Evolutionary conservation across 2,113 vertebrate genomes (phyloP).

Genomic region (Falcunculus frontatus): DNA sequence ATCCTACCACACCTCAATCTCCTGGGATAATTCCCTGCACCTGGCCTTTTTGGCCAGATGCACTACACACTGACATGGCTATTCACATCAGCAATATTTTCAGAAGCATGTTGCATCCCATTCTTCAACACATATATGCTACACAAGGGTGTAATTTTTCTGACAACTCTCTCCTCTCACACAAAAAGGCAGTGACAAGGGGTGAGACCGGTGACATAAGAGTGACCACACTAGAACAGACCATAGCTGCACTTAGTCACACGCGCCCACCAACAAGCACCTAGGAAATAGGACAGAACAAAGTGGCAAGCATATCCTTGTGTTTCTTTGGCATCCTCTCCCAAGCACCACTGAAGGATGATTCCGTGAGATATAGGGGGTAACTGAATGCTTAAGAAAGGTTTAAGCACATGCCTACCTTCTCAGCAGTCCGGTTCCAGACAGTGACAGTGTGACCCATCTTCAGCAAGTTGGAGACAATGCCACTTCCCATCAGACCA

Average conservation of each 20-base stretch:
- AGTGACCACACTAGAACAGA: background rate
- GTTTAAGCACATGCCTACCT: slow-evolving; percentile 74
- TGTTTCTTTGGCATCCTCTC: background rate
- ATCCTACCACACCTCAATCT: background rate
- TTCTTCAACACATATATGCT: background rate
- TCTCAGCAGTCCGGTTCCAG: slow-evolving; percentile 98
- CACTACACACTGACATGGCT: background rate
- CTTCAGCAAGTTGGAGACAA: slow-evolving; percentile 96
- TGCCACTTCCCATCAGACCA: slow-evolving; percentile 96
- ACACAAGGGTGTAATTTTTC: background rate
- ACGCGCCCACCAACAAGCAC: background rate
- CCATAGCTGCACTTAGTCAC: background rate
- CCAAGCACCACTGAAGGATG: background rate
- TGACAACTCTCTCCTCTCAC: background rate
- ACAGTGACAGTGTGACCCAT: slow-evolving; percentile 98
- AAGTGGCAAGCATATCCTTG: background rate
- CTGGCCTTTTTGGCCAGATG: background rate
- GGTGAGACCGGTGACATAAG: background rate
- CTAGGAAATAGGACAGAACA: background rate
- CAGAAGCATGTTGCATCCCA: background rate
- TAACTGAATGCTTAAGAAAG: background rate
- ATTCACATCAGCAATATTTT: background rate
- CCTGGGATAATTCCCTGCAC: background rate
- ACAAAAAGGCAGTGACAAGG: background rate
- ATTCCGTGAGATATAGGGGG: background rate